Base-by-base conservation (phyloP, 53 echinoderm and acorn worm genomes). In the Echinometra lucunter region DNA sequence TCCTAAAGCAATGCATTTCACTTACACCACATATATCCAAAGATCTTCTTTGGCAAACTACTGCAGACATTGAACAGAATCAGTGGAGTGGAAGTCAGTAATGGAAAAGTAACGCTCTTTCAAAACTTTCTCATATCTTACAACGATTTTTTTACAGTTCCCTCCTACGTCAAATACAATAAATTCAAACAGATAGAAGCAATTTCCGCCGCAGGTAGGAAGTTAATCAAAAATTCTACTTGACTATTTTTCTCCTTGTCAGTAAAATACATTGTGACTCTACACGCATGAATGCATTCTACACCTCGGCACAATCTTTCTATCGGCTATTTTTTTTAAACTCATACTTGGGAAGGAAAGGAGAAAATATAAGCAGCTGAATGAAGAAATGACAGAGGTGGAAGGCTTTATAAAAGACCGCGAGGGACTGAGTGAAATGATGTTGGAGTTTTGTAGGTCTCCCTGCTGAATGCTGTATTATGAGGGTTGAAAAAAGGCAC, bases 381-480 rank as follows among this genome's bases (percentile, higher is more conserved):
- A 21, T 60, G 1, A n/a, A n/a, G 18, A 49, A 60, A 89, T 38
- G 89, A 40, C 58, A 58, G 60, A 37, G 32, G 49, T 8, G 40
- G 89, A 58, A 58, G 58, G 37, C 60, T 89, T 91, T 67, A 91
- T 47, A 91, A 91, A 66, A 45, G 91, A 63, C 13, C 55, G 55
- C 75, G 56, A 27, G 38, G 78, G 37, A 21, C 34, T 57, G 90
- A 38, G 58, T 90, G 92, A 92, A 92, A 92, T 78, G 92, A 74
- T 55, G 78, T 53, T 15, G 55, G 17, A 78, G 57, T 47, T 92
- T 92, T 92, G 92, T 92, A 78, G 92, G 92, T 75, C 92, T 92
- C 92, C 78, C 92, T 27, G 23, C 57, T 38, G 74, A 92, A 92
- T 92, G 57, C 75, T 92, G 10, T 23, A 89, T 78, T 75, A 75